phyloP scores from a whole-genome alignment of 2,888 invertebrate genomes.

The Rhagophthalmus giganteus region DNA sequence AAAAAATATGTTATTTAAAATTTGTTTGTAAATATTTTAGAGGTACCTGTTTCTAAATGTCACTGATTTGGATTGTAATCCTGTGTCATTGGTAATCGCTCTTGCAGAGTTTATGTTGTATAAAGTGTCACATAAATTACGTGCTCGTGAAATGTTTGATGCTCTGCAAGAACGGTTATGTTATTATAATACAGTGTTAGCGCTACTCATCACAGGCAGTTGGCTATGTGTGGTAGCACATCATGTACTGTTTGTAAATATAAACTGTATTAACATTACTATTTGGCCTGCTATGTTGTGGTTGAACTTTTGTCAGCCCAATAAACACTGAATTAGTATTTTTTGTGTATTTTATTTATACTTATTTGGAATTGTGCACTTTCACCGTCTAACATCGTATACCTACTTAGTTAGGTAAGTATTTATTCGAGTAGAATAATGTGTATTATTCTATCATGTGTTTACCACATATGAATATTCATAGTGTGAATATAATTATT shows the following conservation, averaged over 20 bases:
- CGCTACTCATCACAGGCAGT: constrained; percentile 48
- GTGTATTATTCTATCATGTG: too few species aligned
- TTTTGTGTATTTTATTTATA: constrained; percentile 3
- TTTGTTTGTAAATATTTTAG: constrained; percentile 47
- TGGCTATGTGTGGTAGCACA: constrained; percentile 48
- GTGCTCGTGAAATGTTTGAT: constrained; percentile 13
- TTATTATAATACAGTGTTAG: constrained; percentile 50
- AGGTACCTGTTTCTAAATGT: constrained; percentile 56
- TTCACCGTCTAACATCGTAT: too few species aligned
- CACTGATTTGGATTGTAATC: constrained; percentile 48
- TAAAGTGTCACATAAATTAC: constrained; percentile 10
- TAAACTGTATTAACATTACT: constrained; percentile 51
- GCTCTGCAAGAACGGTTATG: constrained; percentile 11
- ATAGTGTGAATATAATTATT: too few species aligned
- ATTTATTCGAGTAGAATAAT: too few species aligned
- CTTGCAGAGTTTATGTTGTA: constrained; percentile 11
- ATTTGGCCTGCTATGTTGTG: constrained; percentile 56
- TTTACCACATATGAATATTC: too few species aligned
- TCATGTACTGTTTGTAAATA: constrained; percentile 52
- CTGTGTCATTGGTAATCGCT: constrained; percentile 43
- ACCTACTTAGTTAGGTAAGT: neutral
- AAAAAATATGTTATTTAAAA: constrained; percentile 13
- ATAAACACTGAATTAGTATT: constrained; percentile 55
- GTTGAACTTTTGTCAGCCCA: constrained; percentile 54
- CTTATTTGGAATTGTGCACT: too few species aligned